A percentile compares a stretch with the other conserved stretches of the same genome.
These are phyloP conservation scores for Sepiola atlantica DNA, from an alignment of 2,888 invertebrate species.

Conservation along the genomic window DNA sequence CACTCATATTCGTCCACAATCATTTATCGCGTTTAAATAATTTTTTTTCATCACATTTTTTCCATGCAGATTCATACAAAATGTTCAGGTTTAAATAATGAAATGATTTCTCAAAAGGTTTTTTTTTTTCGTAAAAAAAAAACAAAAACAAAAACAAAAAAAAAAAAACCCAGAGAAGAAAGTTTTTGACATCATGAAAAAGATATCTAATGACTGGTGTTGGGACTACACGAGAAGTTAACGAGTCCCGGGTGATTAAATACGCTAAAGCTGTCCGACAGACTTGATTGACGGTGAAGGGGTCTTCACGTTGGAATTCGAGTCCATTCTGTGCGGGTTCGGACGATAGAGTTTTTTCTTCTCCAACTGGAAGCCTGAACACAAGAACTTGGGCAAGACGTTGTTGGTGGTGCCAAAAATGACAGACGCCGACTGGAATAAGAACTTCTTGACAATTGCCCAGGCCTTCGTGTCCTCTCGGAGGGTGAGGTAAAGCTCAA, in stretches of 20 bases:
- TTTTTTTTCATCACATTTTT: neutral
- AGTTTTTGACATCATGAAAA: neutral
- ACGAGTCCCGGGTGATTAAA: neutral
- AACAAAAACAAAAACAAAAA: too few relatives aligned
- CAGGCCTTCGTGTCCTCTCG: conserved; percentile 90
- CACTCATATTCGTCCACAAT: neutral
- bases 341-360: conserved; percentile 91
- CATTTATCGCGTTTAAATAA: neutral
- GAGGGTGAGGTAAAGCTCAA: conserved; percentile 90
- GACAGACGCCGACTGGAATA: conserved; percentile 72
- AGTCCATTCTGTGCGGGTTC: conserved; percentile 46
- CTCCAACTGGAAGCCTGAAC: conserved; percentile 90
- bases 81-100: neutral
- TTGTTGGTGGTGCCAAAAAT: conserved; percentile 55
- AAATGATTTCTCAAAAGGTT: neutral
- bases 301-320: neutral
- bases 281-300: neutral
- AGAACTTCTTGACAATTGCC: conserved; percentile 90
- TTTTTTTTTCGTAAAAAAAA: neutral
- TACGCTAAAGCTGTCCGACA: neutral
- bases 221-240: neutral
- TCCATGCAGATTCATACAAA: neutral
- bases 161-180: too few relatives aligned
- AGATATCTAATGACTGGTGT: neutral
- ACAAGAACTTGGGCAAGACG: conserved; percentile 79